Conservation (phyloP, 2,888 invertebrate genomes). For the Caenorhabditis drosophilae region DNA sequence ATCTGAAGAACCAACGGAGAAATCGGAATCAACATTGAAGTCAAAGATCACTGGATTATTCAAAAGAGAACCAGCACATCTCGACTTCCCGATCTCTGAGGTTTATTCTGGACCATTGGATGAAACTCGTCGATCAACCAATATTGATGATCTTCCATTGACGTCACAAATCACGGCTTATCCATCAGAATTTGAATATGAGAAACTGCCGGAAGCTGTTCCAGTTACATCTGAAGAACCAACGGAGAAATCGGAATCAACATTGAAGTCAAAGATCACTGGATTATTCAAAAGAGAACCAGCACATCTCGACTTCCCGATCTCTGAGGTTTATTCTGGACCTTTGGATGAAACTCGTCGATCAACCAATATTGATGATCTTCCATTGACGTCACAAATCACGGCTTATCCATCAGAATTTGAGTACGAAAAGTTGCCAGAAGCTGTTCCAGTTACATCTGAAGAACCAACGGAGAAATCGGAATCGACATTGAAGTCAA, state of each 20-base stretch:
- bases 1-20: background rate
- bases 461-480: background rate
- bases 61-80: background rate
- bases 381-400: background rate
- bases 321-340: background rate
- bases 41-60: background rate
- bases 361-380: background rate
- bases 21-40: background rate
- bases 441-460: background rate
- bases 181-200: background rate
- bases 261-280: background rate
- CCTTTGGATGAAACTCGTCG: background rate
- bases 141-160: background rate
- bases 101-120: background rate
- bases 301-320: background rate
- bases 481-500: background rate
- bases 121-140: background rate
- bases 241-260: background rate
- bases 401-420: background rate
- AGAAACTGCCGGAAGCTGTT: background rate
- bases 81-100: background rate
- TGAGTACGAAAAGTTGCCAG: background rate
- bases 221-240: background rate
- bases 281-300: background rate
- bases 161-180: background rate